Evolutionary conservation across 2,113 vertebrate species (phyloP), one percentile per base, ranked within the genome.

Genomic region (Turnix velox): DNA sequence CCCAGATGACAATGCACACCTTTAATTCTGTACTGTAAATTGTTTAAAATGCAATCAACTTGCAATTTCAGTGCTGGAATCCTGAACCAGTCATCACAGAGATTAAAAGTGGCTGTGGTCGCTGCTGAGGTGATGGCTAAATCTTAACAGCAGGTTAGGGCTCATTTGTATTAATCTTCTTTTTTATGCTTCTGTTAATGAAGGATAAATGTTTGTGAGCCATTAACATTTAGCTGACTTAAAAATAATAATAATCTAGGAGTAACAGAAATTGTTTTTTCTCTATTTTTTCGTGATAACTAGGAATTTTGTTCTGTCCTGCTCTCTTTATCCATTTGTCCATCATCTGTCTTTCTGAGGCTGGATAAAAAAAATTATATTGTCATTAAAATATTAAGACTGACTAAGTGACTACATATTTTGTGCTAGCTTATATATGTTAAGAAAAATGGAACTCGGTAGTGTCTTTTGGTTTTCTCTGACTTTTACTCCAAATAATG

Each of bases 151-250:
- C 42, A 94, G 62, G 80, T 80, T 87, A 85, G 66, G 77, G 58
- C 59, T 95, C 79, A 92, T 93, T 95, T 93, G 91, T 83, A 72
- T 74, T 87, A 80, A 90, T 91, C 85, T 90, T 96, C 48, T 72
- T 45, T 92, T 94, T 96, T 67, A 61, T 89, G 52, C 75, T 96
- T 95, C 94, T 91, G 58, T 95, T 97, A 95, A 93, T 87, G 49
- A 95, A 87, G 14, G 46, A 77, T 87, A 93, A 94, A 88, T 91
- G 25, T 78, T 93, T 94, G 71, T 78, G 43, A 95, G 65, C 78
- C 35, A 7, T 91, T 88, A 74, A 8, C 82, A 84, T 55, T 92
- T 65, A 88, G 65, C 61, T 71, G n/a, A 86, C 24, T 88, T 91
- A 20, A 49, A 76, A n/a, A 59, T 62, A 49, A 46, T 24, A 30